phyloP scores from a whole-genome alignment of 2,797 vertebrate species.

The Gallirallus australis region DNA sequence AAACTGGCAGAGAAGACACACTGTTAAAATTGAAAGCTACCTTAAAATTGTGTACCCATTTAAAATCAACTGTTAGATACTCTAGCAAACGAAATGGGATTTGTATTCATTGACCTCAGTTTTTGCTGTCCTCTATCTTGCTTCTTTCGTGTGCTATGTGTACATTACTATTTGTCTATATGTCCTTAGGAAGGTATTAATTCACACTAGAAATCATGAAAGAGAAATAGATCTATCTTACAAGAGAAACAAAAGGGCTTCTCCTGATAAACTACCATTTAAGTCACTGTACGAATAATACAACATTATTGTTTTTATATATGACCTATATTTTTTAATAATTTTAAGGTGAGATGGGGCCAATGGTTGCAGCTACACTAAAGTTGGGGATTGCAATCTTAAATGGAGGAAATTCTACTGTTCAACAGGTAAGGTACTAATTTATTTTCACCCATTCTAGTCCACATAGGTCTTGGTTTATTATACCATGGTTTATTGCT shows the following conservation, averaged over 20 bases:
- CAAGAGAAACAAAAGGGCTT: background rate
- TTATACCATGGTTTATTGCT: background rate
- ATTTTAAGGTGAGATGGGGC: conserved; percentile 91
- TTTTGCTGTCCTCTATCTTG: background rate
- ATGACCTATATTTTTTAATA: background rate
- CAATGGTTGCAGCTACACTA: conserved; percentile 94
- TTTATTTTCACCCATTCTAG: background rate
- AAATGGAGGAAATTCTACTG: conserved; percentile 95
- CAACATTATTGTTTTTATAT: background rate
- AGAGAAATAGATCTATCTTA: background rate
- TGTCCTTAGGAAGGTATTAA: background rate
- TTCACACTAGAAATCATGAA: background rate
- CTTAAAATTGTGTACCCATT: background rate
- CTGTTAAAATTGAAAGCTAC: background rate
- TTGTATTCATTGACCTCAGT: background rate
- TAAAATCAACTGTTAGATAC: background rate
- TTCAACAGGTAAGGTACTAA: conserved; percentile 87
- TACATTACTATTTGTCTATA: background rate
- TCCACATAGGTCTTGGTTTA: background rate
- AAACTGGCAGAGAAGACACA: background rate
- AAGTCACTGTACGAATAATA: background rate
- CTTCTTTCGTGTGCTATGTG: background rate
- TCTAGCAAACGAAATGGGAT: background rate
- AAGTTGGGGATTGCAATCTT: conserved; percentile 95
- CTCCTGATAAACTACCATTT: background rate